Evolutionary conservation across 2,113 vertebrate genomes (phyloP).

Genomic region (Thalassarche chlororhynchos): DNA sequence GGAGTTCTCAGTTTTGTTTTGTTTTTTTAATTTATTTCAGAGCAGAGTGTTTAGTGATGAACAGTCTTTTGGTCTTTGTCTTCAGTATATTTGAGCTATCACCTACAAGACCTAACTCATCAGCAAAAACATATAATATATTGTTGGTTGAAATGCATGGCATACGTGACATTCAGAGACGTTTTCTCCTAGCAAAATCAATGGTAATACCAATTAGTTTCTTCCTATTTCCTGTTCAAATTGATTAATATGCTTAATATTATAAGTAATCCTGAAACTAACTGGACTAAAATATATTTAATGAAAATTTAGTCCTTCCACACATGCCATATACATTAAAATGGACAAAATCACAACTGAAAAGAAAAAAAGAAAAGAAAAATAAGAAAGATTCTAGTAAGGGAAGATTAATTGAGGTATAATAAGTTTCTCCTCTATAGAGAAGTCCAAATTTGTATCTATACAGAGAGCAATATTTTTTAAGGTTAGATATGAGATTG

Average conservation of each 20-base stretch:
- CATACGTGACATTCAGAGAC: background rate
- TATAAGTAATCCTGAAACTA: background rate
- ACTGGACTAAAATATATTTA: background rate
- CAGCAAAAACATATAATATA: background rate
- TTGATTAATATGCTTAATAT: background rate
- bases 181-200: background rate
- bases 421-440: background rate
- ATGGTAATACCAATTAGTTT: background rate
- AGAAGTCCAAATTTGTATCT: background rate
- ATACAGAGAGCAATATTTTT: background rate
- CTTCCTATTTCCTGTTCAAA: background rate
- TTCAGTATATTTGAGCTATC: background rate
- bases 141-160: background rate
- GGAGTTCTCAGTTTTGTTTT: background rate
- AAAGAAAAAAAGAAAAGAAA: background rate
- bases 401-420: background rate
- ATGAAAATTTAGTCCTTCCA: background rate
- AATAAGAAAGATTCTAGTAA: background rate
- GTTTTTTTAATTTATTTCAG: background rate
- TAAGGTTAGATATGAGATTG: background rate
- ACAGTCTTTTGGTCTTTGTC: background rate
- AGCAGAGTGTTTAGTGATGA: background rate
- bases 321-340: background rate
- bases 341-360: background rate
- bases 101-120: background rate